Conservation (phyloP, 2,113 vertebrate genomes). For the Alosa alosa region DNA sequence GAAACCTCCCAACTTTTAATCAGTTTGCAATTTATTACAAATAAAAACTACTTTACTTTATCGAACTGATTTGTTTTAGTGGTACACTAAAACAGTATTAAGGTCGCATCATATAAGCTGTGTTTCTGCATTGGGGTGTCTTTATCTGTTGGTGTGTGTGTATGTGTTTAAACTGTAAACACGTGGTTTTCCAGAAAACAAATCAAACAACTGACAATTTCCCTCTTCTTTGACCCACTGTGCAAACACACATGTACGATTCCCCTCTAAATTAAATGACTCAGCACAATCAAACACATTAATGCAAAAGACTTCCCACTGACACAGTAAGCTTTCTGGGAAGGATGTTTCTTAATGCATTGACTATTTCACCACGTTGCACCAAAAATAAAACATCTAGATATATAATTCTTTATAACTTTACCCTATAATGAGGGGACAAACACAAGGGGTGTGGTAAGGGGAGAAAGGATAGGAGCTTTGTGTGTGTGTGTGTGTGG, state of each 20-base stretch:
- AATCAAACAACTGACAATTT: background rate
- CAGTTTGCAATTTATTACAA: background rate
- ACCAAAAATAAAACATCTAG: conserved; percentile 7
- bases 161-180: background rate
- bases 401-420: background rate
- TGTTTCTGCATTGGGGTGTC: background rate
- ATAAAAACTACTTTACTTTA: background rate
- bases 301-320: background rate
- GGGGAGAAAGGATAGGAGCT: background rate
- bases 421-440: background rate
- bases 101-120: background rate
- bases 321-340: background rate
- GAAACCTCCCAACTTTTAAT: too few species aligned
- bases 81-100: background rate
- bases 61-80: background rate
- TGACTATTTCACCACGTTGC: conserved; percentile 8
- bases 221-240: background rate
- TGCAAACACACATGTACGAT: background rate
- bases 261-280: background rate
- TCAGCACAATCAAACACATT: background rate
- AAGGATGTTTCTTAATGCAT: background rate
- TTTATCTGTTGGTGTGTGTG: background rate
- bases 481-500: too few species aligned
- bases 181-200: background rate
- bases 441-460: background rate